Evolutionary conservation across 2,797 vertebrate genomes (phyloP).

Genomic region (Coregonus sp.): DNA sequence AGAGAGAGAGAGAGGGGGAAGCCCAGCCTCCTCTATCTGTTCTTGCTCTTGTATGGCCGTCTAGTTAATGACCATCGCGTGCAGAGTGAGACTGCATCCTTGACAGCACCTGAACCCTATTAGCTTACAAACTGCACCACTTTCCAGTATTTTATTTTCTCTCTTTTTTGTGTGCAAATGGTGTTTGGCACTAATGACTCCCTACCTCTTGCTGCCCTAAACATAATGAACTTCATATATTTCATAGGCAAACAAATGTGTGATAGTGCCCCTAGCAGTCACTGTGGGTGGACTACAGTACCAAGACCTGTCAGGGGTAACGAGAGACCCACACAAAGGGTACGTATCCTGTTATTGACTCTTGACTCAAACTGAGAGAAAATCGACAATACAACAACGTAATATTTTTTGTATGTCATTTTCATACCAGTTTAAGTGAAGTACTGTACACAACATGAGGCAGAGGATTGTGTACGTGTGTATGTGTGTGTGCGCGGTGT

Average conservation of each 20-base stretch:
- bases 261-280: not conserved
- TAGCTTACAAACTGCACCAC: constrained; percentile 50
- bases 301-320: not conserved
- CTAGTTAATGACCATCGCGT: constrained; percentile 45
- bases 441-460: not conserved
- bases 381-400: not conserved
- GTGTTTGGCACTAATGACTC: constrained; percentile 23
- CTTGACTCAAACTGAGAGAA: not conserved
- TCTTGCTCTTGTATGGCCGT: constrained; percentile 25
- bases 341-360: not conserved
- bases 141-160: constrained; percentile 46
- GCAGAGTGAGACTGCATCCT: constrained; percentile 37
- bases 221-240: constrained; percentile 36
- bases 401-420: not conserved
- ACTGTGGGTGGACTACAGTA: not conserved
- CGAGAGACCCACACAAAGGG: not conserved
- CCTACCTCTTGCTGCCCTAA: not conserved
- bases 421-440: not conserved
- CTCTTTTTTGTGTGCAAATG: constrained; percentile 37
- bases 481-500: not conserved
- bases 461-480: not conserved
- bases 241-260: not conserved
- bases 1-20: not conserved
- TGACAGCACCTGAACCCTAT: constrained; percentile 51
- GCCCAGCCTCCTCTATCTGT: constrained; percentile 2